A percentile compares a stretch with the other conserved stretches of the same genome.
These are phyloP conservation scores for Alsophila aescularia DNA, from an alignment of 2,888 invertebrate genomes.

Conservation along the genomic window DNA sequence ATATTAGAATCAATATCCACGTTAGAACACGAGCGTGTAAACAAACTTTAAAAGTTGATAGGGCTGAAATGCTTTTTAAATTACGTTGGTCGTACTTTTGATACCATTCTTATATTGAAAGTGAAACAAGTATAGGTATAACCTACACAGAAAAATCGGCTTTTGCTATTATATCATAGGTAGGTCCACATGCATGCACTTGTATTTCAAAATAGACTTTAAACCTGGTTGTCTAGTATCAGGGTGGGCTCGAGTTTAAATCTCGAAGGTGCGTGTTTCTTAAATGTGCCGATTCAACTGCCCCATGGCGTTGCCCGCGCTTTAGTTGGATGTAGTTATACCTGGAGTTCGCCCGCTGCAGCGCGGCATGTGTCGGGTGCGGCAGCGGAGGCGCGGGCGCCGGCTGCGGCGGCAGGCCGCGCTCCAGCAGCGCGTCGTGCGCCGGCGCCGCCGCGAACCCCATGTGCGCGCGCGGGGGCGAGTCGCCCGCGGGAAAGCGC, in stretches of 20 bases:
- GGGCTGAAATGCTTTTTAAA: neutral
- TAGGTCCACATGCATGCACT: no score
- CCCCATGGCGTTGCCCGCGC: no score
- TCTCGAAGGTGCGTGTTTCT: no score
- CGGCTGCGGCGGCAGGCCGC: slow-evolving; percentile 57
- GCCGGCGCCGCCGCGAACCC: slow-evolving; percentile 84
- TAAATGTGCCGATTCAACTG: no score
- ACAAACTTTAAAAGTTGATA: slow-evolving; percentile 14
- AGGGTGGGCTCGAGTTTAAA: no score
- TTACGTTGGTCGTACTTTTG: neutral
- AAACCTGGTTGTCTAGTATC: no score
- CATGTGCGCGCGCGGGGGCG: slow-evolving; percentile 85
- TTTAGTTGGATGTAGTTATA: no score
- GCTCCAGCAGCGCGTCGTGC: slow-evolving; percentile 85
- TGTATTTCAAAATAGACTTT: no score
- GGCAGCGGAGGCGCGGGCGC: slow-evolving; percentile 60
- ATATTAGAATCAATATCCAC: slow-evolving; percentile 20
- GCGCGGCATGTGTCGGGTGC: slow-evolving; percentile 60
- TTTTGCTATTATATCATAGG: no score
- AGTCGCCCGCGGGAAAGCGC: slow-evolving; percentile 86
- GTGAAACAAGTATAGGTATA: no score
- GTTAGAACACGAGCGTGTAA: slow-evolving; percentile 4
- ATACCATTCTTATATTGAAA: no score
- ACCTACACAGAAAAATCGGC: no score
- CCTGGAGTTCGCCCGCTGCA: slow-evolving; percentile 90